phyloP scores from a whole-genome alignment of 2,113 vertebrate species.

The Rattus rattus region DNA sequence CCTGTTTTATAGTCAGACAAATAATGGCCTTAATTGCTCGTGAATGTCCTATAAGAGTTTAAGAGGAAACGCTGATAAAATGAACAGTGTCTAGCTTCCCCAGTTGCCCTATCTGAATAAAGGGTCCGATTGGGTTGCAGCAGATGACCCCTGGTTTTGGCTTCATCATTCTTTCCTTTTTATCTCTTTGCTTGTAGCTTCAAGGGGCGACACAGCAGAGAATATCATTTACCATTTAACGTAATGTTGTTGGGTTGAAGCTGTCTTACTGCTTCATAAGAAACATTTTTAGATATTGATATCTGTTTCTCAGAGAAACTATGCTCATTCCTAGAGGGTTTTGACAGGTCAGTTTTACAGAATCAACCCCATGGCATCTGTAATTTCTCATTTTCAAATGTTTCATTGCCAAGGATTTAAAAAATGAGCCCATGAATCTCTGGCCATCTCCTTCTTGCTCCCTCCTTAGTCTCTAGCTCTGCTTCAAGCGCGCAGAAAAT shows the following conservation, averaged over 20 bases:
- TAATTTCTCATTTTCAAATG: slow-evolving; percentile 43
- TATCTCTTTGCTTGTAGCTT: slow-evolving; percentile 49
- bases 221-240: slow-evolving; percentile 57
- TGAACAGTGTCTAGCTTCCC: background rate
- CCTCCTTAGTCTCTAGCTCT: background rate
- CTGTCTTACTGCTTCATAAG: slow-evolving; percentile 71
- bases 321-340: slow-evolving; percentile 52
- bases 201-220: slow-evolving; percentile 37
- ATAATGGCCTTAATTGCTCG: slow-evolving; percentile 61
- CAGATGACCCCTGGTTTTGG: slow-evolving; percentile 27
- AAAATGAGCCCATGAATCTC: background rate
- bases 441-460: background rate
- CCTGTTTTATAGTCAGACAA: slow-evolving; percentile 63
- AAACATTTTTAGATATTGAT: slow-evolving; percentile 77
- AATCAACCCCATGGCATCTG: slow-evolving; percentile 22
- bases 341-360: slow-evolving; percentile 60
- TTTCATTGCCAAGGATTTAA: slow-evolving; percentile 18
- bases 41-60: slow-evolving; percentile 55
- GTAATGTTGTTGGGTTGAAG: slow-evolving; percentile 63
- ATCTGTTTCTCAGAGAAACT: slow-evolving; percentile 68
- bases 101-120: background rate
- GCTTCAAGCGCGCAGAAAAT: background rate
- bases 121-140: background rate
- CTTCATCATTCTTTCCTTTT: slow-evolving; percentile 63
- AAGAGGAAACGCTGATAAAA: slow-evolving; percentile 44